A percentile compares a stretch with the other conserved stretches of the same genome.
Evolutionary conservation across 2,113 vertebrate species (phyloP).

Genomic region (Stigmatopora nigra): DNA sequence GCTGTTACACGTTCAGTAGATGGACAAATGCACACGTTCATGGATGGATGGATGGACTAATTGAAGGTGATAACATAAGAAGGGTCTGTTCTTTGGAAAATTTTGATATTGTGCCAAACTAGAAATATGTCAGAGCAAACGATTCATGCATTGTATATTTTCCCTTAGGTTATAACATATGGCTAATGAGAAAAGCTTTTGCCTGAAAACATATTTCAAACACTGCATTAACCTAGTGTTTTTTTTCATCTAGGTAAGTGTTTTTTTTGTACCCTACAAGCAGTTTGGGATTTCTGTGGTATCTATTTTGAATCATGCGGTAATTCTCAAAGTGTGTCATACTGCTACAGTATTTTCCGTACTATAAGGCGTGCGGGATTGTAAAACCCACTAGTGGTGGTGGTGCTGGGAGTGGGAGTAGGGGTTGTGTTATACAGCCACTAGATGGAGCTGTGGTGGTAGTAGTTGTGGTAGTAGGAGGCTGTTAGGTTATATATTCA

Average conservation of each 20-base stretch:
- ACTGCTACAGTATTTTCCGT: too few relatives aligned
- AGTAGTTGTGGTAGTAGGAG: too few relatives aligned
- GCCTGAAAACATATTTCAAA: too few relatives aligned
- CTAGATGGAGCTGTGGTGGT: too few relatives aligned
- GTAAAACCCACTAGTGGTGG: too few relatives aligned
- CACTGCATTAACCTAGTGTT: neutral
- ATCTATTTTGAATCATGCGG: too few relatives aligned
- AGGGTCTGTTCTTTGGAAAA: neutral
- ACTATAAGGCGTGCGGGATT: too few relatives aligned
- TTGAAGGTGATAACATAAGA: slow-evolving; percentile 22
- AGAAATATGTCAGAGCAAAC: neutral
- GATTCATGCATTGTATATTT: neutral
- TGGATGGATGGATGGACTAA: slow-evolving; percentile 25
- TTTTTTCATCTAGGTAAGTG: neutral
- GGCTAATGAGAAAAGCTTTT: neutral
- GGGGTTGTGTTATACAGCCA: too few relatives aligned
- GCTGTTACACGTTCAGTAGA: slow-evolving; percentile 17
- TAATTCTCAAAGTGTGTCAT: too few relatives aligned
- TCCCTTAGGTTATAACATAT: neutral
- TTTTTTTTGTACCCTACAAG: neutral
- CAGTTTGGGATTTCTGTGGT: too few relatives aligned
- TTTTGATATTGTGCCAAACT: neutral
- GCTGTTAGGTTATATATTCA: too few relatives aligned
- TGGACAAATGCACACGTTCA: slow-evolving; percentile 17
- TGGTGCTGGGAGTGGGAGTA: too few relatives aligned